Evolutionary conservation across 2,888 invertebrate genomes (phyloP), one percentile per base, ranked within the genome.

Genomic region (Unio pictorum): DNA sequence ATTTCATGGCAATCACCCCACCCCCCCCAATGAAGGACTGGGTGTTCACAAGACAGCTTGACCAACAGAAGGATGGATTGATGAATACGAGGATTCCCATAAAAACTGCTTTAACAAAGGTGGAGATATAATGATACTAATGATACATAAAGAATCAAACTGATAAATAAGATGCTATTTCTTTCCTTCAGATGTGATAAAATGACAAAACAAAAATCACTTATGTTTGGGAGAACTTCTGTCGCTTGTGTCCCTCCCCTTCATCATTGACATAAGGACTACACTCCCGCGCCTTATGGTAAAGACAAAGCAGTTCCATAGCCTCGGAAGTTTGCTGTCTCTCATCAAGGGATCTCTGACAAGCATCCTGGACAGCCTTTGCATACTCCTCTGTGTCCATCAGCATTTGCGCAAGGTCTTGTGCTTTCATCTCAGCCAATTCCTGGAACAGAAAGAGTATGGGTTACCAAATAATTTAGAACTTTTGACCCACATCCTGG

Each of bases 281-380:
- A 66, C 73, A 71, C 66, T 84, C 79, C 26, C 83, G 73, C 5
- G 85, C 81, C 30, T 75, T 79, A 67, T 85, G 85, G 72, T 86
- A 86, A 28, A 86, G 75, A 56, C 80, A 79, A 17, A 86, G 75
- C n/a, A 86, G 71, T 56, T 84, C 83, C 30, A 85, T 70, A 8
- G 85, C 85, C 66, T 86, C 83, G 5, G 80, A 69, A 0, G 83
- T 82, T 65, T 84, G 82, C 11, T 72, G 72, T 57, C 83, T 67
- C 66, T 86, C 86, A 73, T 87, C 87, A 30, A 87, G 78, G 62
- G 84, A 83, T 54, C 86, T 80, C 78, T 84, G 85, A 68, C 87
- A 87, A 0, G 85, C 84, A 26, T 79, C 83, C 73, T 86, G 86
- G n/a, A 87, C 75, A 2, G 81, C 70, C 62, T 73, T 71, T 1